Evolutionary conservation across 2,797 vertebrate species (phyloP).

Genomic region (Tokudaia tokunoshimensis): DNA sequence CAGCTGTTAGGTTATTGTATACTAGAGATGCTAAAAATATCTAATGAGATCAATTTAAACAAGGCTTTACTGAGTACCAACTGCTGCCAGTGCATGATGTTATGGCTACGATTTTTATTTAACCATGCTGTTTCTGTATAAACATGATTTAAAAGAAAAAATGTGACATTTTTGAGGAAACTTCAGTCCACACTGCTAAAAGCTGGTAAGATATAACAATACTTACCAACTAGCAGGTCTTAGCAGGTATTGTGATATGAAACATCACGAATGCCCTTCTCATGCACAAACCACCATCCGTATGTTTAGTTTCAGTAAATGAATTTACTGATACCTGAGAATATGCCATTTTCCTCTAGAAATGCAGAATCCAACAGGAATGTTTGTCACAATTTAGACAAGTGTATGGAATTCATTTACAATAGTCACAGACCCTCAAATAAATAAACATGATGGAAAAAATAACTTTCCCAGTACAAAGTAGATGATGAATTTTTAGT

Average conservation of each 20-base stretch:
- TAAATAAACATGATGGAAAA: background rate
- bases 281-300: background rate
- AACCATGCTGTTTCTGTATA: background rate
- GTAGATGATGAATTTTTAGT: background rate
- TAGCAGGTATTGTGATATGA: background rate
- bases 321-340: background rate
- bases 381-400: background rate
- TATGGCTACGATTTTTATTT: background rate
- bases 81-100: background rate
- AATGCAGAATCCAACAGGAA: background rate
- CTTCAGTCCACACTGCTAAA: background rate
- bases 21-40: background rate
- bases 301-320: background rate
- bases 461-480: background rate
- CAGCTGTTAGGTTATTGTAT: background rate
- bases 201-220: background rate
- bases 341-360: background rate
- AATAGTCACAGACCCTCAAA: background rate
- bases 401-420: background rate
- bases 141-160: constrained; percentile 26
- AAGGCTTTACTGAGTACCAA: background rate
- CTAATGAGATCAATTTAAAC: background rate
- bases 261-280: background rate
- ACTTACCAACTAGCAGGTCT: background rate
- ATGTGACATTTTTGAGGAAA: background rate